A percentile compares a stretch with the other conserved stretches of the same genome.
Evolutionary conservation across 2,888 invertebrate species (phyloP).

Genomic region (Diachrysia chrysitis): DNA sequence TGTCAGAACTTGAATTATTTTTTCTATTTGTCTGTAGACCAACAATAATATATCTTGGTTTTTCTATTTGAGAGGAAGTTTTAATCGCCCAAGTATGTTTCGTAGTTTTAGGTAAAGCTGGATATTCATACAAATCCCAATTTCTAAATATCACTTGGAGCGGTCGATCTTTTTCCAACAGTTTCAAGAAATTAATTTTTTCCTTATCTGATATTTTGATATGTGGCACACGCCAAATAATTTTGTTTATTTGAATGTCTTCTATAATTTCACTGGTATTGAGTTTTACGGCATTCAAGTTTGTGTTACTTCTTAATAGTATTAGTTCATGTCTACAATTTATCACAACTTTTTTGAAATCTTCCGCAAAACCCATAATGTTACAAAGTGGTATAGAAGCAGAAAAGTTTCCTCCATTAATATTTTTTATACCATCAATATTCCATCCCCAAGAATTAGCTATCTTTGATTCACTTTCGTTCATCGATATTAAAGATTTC

Average conservation of each 20-base stretch:
- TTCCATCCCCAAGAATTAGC: no score
- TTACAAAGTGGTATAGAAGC: no score
- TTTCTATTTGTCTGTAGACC: conserved; percentile 3
- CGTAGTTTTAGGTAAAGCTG: conserved; percentile 61
- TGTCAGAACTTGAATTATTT: no score
- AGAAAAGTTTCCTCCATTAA: no score
- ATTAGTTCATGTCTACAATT: no score
- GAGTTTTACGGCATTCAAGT: no score
- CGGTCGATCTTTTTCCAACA: conserved; percentile 59
- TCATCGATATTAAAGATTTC: conserved; percentile 66
- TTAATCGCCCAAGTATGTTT: conserved; percentile 65
- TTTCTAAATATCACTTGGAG: conserved; percentile 62
- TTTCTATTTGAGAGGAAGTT: conserved; percentile 67
- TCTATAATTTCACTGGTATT: conserved; percentile 9
- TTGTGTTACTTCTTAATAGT: no score
- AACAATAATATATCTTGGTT: conserved; percentile 66
- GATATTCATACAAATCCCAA: conserved; percentile 72
- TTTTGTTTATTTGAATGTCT: conserved; percentile 12
- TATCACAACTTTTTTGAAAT: no score
- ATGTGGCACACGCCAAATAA: conserved; percentile 14
- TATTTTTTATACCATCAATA: no score
- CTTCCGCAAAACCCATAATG: no score
- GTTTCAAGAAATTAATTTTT: conserved; percentile 21
- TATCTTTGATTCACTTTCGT: conserved; percentile 17
- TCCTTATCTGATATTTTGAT: conserved; percentile 17